A percentile compares a stretch with the other conserved stretches of the same genome.
phyloP scores from a whole-genome alignment of 2,113 vertebrate genomes.

The Chaetodon trifascialis region DNA sequence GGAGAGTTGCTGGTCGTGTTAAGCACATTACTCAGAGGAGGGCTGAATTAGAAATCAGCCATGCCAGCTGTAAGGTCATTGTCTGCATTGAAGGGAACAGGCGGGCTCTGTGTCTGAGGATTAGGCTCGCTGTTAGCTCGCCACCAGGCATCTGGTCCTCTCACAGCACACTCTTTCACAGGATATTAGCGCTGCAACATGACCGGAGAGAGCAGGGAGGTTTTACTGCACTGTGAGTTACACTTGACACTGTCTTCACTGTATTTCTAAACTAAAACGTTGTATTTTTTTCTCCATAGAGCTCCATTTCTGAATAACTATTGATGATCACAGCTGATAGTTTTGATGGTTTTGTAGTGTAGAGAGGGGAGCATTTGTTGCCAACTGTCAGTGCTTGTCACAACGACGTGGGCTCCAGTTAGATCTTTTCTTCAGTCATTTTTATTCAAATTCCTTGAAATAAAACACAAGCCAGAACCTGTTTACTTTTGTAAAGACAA shows the following conservation, averaged over 20 bases:
- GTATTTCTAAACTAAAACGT: slow-evolving; percentile 11
- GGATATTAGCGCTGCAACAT: slow-evolving; percentile 73
- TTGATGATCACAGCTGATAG: neutral
- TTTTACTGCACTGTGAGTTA: slow-evolving; percentile 91
- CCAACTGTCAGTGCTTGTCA: neutral
- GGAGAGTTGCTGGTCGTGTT: slow-evolving; percentile 34
- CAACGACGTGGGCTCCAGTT: neutral
- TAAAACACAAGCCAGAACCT: neutral
- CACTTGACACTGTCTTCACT: neutral
- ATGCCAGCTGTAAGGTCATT: slow-evolving; percentile 80
- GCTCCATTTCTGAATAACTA: neutral
- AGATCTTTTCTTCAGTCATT: neutral
- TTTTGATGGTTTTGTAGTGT: neutral
- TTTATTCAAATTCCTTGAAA: neutral
- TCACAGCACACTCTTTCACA: slow-evolving; percentile 74
- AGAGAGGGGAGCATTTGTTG: neutral
- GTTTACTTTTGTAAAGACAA: neutral
- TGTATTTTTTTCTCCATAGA: neutral
- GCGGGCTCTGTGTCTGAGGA: slow-evolving; percentile 74
- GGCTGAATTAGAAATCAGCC: slow-evolving; percentile 87
- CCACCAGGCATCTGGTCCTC: slow-evolving; percentile 77
- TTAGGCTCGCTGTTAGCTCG: slow-evolving; percentile 77
- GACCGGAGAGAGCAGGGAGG: slow-evolving; percentile 89
- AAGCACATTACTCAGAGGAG: slow-evolving; percentile 61
- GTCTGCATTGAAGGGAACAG: slow-evolving; percentile 77